Conservation (phyloP, 2,797 vertebrate genomes). For the Decapterus maruadsi region DNA sequence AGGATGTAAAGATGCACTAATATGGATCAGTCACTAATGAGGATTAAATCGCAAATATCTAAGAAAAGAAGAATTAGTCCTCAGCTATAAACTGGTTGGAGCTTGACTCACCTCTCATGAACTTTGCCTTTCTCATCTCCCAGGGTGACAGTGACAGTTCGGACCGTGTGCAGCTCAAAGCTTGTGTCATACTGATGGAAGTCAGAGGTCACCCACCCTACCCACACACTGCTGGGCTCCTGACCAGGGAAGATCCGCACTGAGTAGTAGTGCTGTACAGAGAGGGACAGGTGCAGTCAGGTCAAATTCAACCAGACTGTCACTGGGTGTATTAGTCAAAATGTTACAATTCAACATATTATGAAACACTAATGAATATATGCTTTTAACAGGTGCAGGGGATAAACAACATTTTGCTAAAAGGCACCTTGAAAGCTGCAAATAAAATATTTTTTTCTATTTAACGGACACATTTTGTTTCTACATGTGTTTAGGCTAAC, state of each 20-base stretch:
- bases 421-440: neutral
- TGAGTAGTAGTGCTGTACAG: slow-evolving; percentile 92
- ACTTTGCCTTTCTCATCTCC: slow-evolving; percentile 98
- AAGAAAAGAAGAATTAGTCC: neutral
- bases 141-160: slow-evolving; percentile 95
- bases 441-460: neutral
- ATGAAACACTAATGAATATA: neutral
- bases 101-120: slow-evolving; percentile 91
- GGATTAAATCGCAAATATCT: neutral
- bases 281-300: slow-evolving; percentile 2
- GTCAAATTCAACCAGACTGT: neutral
- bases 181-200: slow-evolving; percentile 94
- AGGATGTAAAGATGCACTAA: neutral
- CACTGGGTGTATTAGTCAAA: neutral
- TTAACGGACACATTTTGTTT: neutral
- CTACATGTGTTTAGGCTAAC: neutral
- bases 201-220: slow-evolving; percentile 97
- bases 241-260: slow-evolving; percentile 96
- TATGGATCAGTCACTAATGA: no score
- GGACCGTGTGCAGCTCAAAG: slow-evolving; percentile 93
- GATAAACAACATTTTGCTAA: neutral
- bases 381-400: neutral
- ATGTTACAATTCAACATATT: neutral
- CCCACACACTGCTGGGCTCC: slow-evolving; percentile 95
- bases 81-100: neutral